Percentiles rank a stretch among this genome's conserved stretches.
Evolutionary conservation across 2,797 vertebrate species (phyloP).

Genomic region (Enteromius viviparus): DNA sequence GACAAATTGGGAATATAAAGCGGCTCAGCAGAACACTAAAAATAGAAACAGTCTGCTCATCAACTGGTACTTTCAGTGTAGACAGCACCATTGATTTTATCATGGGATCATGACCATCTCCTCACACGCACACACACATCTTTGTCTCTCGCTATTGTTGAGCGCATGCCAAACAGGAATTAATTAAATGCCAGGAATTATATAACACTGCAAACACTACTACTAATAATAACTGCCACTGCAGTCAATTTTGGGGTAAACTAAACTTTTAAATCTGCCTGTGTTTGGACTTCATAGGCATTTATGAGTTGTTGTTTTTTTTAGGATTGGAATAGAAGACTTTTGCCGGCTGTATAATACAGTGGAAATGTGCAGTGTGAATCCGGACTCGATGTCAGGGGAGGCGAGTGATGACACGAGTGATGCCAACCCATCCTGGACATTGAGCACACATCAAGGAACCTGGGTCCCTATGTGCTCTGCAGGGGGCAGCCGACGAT

Average conservation of each 20-base stretch:
- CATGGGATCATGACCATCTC: not conserved
- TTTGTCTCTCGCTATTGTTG: not conserved
- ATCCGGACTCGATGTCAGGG: conserved; percentile 69
- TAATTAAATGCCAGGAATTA: not conserved
- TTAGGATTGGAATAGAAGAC: conserved; percentile 78
- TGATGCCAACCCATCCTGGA: conserved; percentile 63
- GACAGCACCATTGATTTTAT: not conserved
- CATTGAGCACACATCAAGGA: conserved; percentile 75
- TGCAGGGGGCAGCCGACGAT: conserved; percentile 78
- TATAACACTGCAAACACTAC: not conserved
- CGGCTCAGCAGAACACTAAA: not conserved
- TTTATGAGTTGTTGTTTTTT: not conserved
- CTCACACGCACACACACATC: not conserved
- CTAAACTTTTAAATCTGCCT: not conserved
- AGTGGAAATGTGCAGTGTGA: conserved; percentile 80
- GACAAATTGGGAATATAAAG: not conserved
- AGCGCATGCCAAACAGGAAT: not conserved
- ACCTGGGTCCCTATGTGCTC: conserved; percentile 76
- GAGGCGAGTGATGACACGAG: conserved; percentile 35
- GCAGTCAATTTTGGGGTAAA: not conserved
- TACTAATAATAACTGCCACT: not conserved
- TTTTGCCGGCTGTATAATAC: conserved; percentile 74
- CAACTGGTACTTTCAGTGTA: not conserved
- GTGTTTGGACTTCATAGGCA: not conserved
- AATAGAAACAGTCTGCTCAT: not conserved